Evolutionary conservation across 2,888 invertebrate species (phyloP).

Genomic region (Heliconius ethilla): DNA sequence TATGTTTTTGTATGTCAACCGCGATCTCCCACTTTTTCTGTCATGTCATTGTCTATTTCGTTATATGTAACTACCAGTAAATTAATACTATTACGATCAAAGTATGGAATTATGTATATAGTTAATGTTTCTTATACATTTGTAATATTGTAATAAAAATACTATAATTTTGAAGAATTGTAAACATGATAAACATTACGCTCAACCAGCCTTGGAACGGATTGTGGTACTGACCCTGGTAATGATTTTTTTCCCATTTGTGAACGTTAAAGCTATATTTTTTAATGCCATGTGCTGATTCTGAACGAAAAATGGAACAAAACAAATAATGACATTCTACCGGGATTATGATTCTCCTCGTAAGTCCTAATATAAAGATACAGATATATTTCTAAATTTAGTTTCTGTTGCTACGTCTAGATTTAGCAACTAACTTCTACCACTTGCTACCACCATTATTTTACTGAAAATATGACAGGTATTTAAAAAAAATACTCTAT

Average conservation of each 20-base stretch:
- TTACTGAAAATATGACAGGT: not conserved
- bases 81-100: not conserved
- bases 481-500: no score
- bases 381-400: no score
- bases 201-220: not conserved
- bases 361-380: no score
- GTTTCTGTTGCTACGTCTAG: no score
- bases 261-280: not conserved
- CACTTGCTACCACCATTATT: not conserved
- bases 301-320: no score
- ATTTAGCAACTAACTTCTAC: not conserved
- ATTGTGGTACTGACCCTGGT: not conserved
- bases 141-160: not conserved
- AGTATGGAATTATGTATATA: not conserved
- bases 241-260: not conserved
- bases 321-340: no score
- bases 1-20: not conserved
- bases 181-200: not conserved
- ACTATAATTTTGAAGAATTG: not conserved
- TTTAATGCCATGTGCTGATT: not conserved
- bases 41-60: not conserved
- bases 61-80: not conserved
- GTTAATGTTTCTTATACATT: not conserved
- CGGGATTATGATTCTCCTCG: no score
- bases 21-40: not conserved